Evolutionary conservation across 2,888 invertebrate genomes (phyloP), one percentile per base, ranked within the genome.

Genomic region (Chaetogeoica ovagalla): DNA sequence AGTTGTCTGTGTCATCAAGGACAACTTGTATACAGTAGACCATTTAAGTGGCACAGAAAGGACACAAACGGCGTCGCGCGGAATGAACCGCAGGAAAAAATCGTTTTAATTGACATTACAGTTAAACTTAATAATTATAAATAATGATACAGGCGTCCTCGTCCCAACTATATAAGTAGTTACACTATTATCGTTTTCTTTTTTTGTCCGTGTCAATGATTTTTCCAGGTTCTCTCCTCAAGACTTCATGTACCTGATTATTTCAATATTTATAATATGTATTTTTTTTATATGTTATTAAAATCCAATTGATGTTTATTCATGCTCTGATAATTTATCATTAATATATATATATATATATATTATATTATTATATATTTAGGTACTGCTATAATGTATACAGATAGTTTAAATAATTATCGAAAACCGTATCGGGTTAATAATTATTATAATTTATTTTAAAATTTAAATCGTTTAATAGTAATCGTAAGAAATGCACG

Each of bases 81-180:
- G n/a, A n/a, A 21, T 11, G 59, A 66, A 75, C 75, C 75, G 43
- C 75, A 59, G 30, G 57, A 59, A 48, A 19, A 75, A 75, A 66
- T 37, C 5, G 30, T 75, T 66, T 23, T 57, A 66, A 75, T 75
- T 65, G 63, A 74, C 65, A 39, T 65, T 57, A 7, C 65, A 39
- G 23, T 55, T n/a, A 17, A 37, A 39, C 57, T 4, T 62, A 48
- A 52, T 17, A 23, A 9, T n/a, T 17, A 43, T 23, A 60, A 11
- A 48, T 19, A 59, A 37, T 39, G n/a, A 37, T 63, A 55, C 6
- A 39, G 57, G 59, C 57, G 59, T 37, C n/a, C 57, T 70, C 37
- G 57, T 57, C 39, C n/a, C 37, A 19, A 39, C 39, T 2, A 30
- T 30, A 30, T 30, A 2, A 30, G 30, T 30, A 23, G 23, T 23